These are phyloP conservation scores for Monochamus alternatus DNA, from an alignment of 2,888 invertebrate species.

Conservation along the genomic window DNA sequence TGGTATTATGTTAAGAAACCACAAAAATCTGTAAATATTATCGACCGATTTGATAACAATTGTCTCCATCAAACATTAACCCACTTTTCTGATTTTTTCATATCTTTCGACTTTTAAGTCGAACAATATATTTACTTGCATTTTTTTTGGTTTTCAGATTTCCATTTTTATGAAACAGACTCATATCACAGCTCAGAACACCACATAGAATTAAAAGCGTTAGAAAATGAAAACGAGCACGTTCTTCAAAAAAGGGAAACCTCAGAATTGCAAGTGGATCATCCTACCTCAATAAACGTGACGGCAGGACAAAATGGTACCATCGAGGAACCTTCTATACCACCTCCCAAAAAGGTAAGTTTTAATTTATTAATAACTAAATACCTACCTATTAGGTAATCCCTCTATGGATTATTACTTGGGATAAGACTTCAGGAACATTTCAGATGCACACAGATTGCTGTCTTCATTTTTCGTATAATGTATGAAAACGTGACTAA, in stretches of 20 bases:
- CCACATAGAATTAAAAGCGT: slow-evolving; percentile 41
- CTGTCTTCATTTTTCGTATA: too few relatives aligned
- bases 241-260: slow-evolving; percentile 50
- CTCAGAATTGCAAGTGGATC: slow-evolving; percentile 32
- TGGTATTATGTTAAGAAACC: too few relatives aligned
- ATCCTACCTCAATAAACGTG: not conserved
- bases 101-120: too few relatives aligned
- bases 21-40: too few relatives aligned
- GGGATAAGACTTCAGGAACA: not conserved
- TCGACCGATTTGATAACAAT: too few relatives aligned
- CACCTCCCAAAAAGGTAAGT: slow-evolving; percentile 22
- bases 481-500: too few relatives aligned
- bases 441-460: too few relatives aligned
- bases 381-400: too few relatives aligned
- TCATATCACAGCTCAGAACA: slow-evolving; percentile 39
- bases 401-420: too few relatives aligned
- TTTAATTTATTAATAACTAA: too few relatives aligned
- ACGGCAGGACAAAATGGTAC: slow-evolving; percentile 4
- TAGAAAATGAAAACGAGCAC: slow-evolving; percentile 44
- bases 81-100: too few relatives aligned
- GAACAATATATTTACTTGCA: not conserved
- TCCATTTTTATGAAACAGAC: slow-evolving; percentile 50
- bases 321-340: slow-evolving; percentile 23
- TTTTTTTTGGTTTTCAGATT: slow-evolving; percentile 51
- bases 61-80: too few relatives aligned